These are phyloP conservation scores for Poeciliopsis retropinna DNA, from an alignment of 2,113 vertebrate genomes.

Conservation along the genomic window DNA sequence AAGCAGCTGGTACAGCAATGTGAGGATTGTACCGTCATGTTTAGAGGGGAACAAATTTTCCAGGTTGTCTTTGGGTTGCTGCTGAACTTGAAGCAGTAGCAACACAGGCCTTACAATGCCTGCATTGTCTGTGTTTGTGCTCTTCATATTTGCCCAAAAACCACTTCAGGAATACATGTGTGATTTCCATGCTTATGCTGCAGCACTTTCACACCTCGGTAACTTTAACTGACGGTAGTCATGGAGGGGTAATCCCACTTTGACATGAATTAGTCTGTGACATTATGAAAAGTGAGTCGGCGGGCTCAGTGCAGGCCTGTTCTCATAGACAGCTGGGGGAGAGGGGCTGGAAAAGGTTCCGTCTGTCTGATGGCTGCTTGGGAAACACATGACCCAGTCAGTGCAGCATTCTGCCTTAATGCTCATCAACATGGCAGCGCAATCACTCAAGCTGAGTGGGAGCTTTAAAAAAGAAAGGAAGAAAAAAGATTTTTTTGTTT, in stretches of 20 bases:
- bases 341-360: constrained; percentile 1
- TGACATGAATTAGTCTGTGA: constrained; percentile 46
- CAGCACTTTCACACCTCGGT: constrained; percentile 26
- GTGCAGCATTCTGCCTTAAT: constrained; percentile 2
- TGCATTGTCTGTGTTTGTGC: constrained; percentile 20
- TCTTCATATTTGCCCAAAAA: constrained; percentile 5
- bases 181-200: constrained; percentile 8
- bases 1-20: neutral
- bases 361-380: constrained; percentile 15
- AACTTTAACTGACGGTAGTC: constrained; percentile 46
- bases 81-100: constrained; percentile 6
- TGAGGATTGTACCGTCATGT: neutral
- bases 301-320: constrained; percentile 57
- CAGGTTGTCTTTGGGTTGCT: constrained; percentile 1
- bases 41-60: constrained; percentile 7
- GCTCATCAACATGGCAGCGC: constrained; percentile 30
- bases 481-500: too few species aligned
- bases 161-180: constrained; percentile 2
- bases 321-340: constrained; percentile 22
- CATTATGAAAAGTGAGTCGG: constrained; percentile 57
- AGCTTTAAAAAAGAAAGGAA: constrained; percentile 16
- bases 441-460: constrained; percentile 32
- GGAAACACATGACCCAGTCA: constrained; percentile 56
- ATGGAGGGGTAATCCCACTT: constrained; percentile 34
- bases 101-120: constrained; percentile 21